phyloP scores from a whole-genome alignment of 2,888 invertebrate genomes.

The Oithona nana region DNA sequence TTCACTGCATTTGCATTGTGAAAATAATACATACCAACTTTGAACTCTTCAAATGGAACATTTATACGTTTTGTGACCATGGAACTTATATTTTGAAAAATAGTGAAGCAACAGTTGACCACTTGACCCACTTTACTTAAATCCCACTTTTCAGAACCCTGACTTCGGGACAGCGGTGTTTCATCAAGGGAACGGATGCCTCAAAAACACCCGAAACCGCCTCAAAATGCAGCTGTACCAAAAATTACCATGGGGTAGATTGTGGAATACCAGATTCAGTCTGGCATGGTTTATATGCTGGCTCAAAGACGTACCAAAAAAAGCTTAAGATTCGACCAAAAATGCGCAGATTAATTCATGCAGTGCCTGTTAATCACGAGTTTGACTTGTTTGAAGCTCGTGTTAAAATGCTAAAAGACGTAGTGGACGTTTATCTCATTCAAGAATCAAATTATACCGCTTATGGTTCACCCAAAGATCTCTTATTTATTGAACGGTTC shows the following conservation, averaged over 20 bases:
- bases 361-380: constrained; percentile 36
- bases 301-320: constrained; percentile 21
- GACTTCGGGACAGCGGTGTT: background rate
- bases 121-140: too few species aligned
- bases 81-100: too few species aligned
- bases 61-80: too few species aligned
- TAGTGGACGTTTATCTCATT: constrained; percentile 44
- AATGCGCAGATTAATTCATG: constrained; percentile 37
- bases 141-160: background rate
- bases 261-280: constrained; percentile 22
- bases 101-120: too few species aligned
- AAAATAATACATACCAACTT: too few species aligned
- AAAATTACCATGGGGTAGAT: constrained; percentile 21
- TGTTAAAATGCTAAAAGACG: constrained; percentile 38
- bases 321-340: constrained; percentile 25
- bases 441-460: constrained; percentile 26
- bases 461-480: constrained; percentile 24
- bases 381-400: constrained; percentile 33
- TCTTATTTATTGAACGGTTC: constrained; percentile 31
- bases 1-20: too few species aligned
- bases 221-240: constrained; percentile 19
- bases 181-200: background rate
- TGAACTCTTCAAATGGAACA: too few species aligned
- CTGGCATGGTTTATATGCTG: constrained; percentile 19
- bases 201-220: background rate